Evolutionary conservation across 2,888 invertebrate species (phyloP).

Genomic region (Criorhina ranunculi): DNA sequence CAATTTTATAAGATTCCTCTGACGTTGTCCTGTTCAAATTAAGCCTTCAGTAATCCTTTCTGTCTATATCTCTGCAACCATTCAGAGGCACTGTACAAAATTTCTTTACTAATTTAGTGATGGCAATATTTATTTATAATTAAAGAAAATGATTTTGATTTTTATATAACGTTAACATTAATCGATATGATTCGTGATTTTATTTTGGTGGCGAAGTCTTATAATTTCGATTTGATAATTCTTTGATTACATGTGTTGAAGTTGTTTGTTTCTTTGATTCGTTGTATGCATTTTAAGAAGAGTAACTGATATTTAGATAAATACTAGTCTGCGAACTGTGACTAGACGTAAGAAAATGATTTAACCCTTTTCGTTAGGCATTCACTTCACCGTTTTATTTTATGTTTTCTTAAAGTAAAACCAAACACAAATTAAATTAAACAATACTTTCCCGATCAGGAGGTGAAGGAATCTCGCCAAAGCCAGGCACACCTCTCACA

Average conservation of each 20-base stretch:
- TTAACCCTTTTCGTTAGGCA: constrained; percentile 39
- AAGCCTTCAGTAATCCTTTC: no score
- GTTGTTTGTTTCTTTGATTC: constrained; percentile 58
- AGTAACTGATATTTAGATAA: constrained; percentile 53
- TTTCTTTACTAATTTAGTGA: constrained; percentile 20
- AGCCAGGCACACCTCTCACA: constrained; percentile 82
- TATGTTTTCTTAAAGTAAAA: constrained; percentile 36
- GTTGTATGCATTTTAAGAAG: constrained; percentile 58
- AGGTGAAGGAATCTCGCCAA: constrained; percentile 82
- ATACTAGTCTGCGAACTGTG: constrained; percentile 70
- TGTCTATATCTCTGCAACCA: no score
- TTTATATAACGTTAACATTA: constrained; percentile 51
- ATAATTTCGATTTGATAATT: constrained; percentile 74
- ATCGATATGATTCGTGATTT: constrained; percentile 72
- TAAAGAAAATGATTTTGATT: constrained; percentile 44
- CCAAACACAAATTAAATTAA: constrained; percentile 75
- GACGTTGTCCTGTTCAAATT: no score
- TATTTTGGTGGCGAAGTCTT: constrained; percentile 76
- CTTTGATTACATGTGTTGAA: constrained; percentile 56
- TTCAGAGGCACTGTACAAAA: constrained; percentile 46
- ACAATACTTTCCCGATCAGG: constrained; percentile 84
- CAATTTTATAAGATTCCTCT: no score
- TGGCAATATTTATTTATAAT: constrained; percentile 20
- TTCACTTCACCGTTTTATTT: constrained; percentile 49
- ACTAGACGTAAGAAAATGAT: constrained; percentile 63